phyloP scores from a whole-genome alignment of 2,113 vertebrate genomes.

The Typhlomys cinereus region DNA sequence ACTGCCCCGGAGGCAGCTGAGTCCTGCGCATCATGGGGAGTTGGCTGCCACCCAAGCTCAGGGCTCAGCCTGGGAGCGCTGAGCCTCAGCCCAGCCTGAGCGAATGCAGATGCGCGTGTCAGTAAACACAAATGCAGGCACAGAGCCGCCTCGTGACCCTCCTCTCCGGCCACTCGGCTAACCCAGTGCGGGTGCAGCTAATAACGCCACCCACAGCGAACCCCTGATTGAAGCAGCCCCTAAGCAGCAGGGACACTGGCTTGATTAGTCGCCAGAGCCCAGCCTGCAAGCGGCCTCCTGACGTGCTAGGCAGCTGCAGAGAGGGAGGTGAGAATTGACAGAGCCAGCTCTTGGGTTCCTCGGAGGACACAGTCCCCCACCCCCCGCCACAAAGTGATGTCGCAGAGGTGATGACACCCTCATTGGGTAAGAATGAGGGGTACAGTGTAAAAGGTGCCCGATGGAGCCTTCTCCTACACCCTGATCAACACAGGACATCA shows the following conservation, averaged over 20 bases:
- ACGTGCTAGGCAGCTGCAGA: background rate
- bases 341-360: background rate
- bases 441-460: background rate
- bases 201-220: background rate
- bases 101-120: background rate
- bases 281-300: conserved; percentile 10
- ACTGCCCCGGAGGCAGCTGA: background rate
- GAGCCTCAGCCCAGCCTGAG: background rate
- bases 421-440: fast-evolving
- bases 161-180: background rate
- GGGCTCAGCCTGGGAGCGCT: fast-evolving
- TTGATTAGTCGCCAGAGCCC: conserved; percentile 50
- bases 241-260: conserved; percentile 33
- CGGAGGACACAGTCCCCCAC: background rate
- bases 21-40: too few relatives aligned
- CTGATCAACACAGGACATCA: background rate
- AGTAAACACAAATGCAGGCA: background rate
- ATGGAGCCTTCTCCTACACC: background rate
- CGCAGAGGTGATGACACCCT: background rate
- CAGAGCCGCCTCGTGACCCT: background rate
- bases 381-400: background rate
- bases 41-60: background rate
- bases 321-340: background rate
- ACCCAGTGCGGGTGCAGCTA: background rate
- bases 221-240: conserved; percentile 68